These are phyloP conservation scores for Cottus gobio DNA, from an alignment of 2,113 vertebrate species.

Conservation along the genomic window DNA sequence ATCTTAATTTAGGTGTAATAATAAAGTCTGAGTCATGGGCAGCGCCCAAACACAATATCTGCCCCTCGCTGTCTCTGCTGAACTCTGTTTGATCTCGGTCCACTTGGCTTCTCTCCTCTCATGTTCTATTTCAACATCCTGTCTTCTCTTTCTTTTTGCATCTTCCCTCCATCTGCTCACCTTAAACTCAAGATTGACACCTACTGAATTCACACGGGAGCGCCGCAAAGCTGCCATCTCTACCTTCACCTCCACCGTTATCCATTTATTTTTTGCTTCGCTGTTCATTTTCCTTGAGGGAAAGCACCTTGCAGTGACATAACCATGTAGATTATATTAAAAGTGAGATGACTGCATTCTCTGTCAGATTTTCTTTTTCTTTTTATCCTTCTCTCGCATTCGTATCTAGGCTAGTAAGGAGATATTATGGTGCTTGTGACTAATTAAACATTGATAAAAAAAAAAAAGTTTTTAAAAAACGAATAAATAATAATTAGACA, in stretches of 20 bases:
- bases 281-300: neutral
- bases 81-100: slow-evolving; percentile 35
- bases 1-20: slow-evolving; percentile 53
- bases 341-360: neutral
- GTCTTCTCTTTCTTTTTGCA: neutral
- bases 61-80: slow-evolving; percentile 3
- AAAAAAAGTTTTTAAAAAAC: too few species aligned
- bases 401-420: neutral
- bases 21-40: slow-evolving; percentile 44
- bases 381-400: neutral
- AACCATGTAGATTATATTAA: neutral
- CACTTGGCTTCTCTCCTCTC: slow-evolving; percentile 12
- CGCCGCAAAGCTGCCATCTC: slow-evolving; percentile 5
- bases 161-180: neutral
- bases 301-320: neutral
- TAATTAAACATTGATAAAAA: neutral
- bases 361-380: neutral
- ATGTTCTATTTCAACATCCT: slow-evolving; percentile 11
- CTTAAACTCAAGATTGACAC: slow-evolving; percentile 55
- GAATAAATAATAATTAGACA: neutral
- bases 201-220: slow-evolving; percentile 30
- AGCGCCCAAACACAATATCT: slow-evolving; percentile 35
- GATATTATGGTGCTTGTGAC: slow-evolving; percentile 28
- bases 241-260: neutral
- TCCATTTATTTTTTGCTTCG: neutral